Percentiles rank a stretch among this genome's conserved stretches.
phyloP scores from a whole-genome alignment of 1,140 invertebrate species.

The Drosophila kepulauana region DNA sequence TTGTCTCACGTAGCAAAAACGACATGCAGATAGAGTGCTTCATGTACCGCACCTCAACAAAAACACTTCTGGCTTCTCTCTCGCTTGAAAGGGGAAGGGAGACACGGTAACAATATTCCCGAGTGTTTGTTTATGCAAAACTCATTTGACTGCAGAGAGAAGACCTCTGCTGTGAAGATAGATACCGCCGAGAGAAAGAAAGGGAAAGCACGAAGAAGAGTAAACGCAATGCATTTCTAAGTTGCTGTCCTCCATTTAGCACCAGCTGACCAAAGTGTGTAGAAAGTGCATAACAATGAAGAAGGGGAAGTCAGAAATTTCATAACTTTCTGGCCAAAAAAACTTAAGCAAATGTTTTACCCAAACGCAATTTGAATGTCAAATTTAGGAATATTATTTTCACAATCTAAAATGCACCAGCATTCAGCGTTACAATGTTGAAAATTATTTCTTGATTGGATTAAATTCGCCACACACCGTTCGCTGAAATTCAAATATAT shows the following conservation, averaged over 20 bases:
- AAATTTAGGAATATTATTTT: neutral
- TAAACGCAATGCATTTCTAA: conserved; percentile 64
- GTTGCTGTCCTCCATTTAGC: conserved; percentile 29
- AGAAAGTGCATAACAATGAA: conserved; percentile 1
- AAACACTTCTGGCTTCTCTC: neutral
- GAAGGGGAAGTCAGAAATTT: neutral
- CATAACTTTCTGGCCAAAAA: neutral
- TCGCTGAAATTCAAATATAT: conserved; percentile 1
- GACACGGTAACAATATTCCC: conserved; percentile 29
- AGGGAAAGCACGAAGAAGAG: conserved; percentile 3
- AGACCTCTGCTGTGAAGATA: conserved; percentile 25
- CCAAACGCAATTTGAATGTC: neutral
- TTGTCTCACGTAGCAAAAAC: conserved; percentile 7
- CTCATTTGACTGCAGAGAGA: conserved; percentile 64
- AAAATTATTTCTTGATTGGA: neutral
- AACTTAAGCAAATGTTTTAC: conserved; percentile 2
- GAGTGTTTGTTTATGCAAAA: conserved; percentile 69
- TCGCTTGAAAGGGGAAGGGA: neutral
- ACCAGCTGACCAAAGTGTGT: neutral
- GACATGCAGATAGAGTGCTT: neutral
- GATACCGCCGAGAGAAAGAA: neutral
- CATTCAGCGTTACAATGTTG: neutral
- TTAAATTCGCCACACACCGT: neutral
- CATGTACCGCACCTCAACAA: conserved; percentile 7
- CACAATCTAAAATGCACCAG: neutral